These are phyloP conservation scores for Pogonocherus hispidulus DNA, from an alignment of 2,888 invertebrate genomes.

Conservation along the genomic window DNA sequence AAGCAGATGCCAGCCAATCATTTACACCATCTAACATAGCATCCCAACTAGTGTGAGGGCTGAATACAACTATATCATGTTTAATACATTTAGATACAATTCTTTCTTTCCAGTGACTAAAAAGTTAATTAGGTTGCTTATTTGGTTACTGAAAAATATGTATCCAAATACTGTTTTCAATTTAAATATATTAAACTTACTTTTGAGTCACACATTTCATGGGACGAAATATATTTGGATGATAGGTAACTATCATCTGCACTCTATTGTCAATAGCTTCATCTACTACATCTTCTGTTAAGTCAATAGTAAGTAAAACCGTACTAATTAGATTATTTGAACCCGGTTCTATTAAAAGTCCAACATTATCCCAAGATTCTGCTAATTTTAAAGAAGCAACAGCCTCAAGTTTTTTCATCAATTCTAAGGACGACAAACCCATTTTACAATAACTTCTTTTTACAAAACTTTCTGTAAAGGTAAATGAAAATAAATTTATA, in stretches of 20 bases:
- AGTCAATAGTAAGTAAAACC: constrained; percentile 90
- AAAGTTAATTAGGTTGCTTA: constrained; percentile 52
- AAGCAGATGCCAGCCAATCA: constrained; percentile 90
- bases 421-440: constrained; percentile 36
- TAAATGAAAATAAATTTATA: not conserved
- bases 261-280: constrained; percentile 81
- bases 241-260: constrained; percentile 92
- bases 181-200: constrained; percentile 70
- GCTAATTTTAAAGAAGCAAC: constrained; percentile 82
- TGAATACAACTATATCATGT: constrained; percentile 89
- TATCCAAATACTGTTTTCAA: not conserved
- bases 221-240: constrained; percentile 94
- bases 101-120: constrained; percentile 83
- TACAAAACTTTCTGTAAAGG: not conserved
- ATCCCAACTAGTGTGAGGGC: constrained; percentile 95
- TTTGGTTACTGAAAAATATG: constrained; percentile 3
- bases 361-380: constrained; percentile 96
- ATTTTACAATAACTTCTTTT: constrained; percentile 22
- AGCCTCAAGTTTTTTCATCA: constrained; percentile 73
- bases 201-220: constrained; percentile 82
- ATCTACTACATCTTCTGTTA: constrained; percentile 88
- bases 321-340: constrained; percentile 71
- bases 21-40: constrained; percentile 87
- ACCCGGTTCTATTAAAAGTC: constrained; percentile 87
- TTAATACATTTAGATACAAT: constrained; percentile 85